Percentiles rank a stretch among this genome's conserved stretches.
Conservation (phyloP, 1,140 invertebrate species). For the Druon quercuslanigerum region DNA sequence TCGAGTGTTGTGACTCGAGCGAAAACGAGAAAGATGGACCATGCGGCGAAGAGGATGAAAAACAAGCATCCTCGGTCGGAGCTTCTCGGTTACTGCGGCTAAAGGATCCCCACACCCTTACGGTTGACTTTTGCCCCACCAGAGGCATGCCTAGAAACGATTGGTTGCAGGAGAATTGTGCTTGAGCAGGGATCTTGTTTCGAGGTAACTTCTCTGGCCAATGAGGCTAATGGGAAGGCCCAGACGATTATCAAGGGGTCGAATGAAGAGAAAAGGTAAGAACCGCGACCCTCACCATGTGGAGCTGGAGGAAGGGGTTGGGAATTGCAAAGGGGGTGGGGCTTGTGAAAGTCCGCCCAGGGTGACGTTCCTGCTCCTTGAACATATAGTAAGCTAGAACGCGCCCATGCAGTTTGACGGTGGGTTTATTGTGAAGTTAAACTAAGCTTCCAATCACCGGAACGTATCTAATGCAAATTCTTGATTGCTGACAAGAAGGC, state of each 20-base stretch:
- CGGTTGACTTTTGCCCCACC: constrained; percentile 42
- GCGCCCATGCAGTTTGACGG: constrained; percentile 17
- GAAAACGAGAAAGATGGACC: constrained; percentile 15
- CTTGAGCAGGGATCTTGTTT: constrained; percentile 29
- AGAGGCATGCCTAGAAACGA: constrained; percentile 30
- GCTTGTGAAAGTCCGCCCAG: constrained; percentile 17
- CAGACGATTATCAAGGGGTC: background rate
- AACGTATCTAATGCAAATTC: constrained; percentile 26
- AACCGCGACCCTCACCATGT: constrained; percentile 31
- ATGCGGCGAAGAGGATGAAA: constrained; percentile 29
- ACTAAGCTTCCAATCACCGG: constrained; percentile 27
- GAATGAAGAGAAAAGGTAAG: constrained; percentile 20
- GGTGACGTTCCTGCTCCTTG: background rate
- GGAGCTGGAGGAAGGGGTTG: background rate
- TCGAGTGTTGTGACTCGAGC: constrained; percentile 13
- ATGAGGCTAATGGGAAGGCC: constrained; percentile 13
- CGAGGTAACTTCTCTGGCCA: constrained; percentile 14
- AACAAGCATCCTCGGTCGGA: constrained; percentile 58
- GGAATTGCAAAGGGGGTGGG: constrained; percentile 16
- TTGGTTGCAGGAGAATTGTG: constrained; percentile 33
- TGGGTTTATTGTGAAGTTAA: constrained; percentile 24
- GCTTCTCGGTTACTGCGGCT: constrained; percentile 60
- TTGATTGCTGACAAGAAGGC: constrained; percentile 30
- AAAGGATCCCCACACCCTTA: constrained; percentile 59
- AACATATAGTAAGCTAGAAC: background rate